phyloP scores from a whole-genome alignment of 2,797 vertebrate genomes.

The Scolopax bukidnonensis region DNA sequence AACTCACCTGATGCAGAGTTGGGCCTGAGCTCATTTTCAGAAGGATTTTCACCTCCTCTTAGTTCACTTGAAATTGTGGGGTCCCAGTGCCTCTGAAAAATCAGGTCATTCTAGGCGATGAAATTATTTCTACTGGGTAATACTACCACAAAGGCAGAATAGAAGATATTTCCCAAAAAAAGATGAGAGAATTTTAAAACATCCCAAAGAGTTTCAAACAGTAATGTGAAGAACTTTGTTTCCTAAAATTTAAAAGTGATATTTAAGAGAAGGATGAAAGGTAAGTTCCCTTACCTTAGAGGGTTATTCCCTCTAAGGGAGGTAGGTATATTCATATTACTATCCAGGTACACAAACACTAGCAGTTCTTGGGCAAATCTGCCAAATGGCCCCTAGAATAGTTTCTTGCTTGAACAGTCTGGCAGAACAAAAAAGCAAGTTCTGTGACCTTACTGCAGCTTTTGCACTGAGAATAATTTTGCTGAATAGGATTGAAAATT shows the following conservation, averaged over 20 bases:
- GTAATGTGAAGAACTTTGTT: neutral
- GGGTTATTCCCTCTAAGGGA: neutral
- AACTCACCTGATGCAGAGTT: neutral
- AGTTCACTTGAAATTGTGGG: neutral
- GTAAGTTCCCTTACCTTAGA: neutral
- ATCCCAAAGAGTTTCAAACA: neutral
- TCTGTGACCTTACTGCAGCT: neutral
- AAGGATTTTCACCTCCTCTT: neutral
- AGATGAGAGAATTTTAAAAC: neutral
- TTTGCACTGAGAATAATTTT: constrained; percentile 46
- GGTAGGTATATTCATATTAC: neutral
- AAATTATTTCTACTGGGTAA: neutral
- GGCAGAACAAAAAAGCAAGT: neutral
- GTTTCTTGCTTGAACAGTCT: neutral
- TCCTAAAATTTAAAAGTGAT: neutral
- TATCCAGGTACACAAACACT: neutral
- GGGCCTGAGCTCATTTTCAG: neutral
- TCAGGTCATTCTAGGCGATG: neutral
- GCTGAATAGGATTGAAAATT: constrained; percentile 54
- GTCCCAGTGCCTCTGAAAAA: neutral
- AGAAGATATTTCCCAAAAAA: neutral
- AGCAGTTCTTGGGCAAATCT: neutral
- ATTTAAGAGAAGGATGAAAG: neutral
- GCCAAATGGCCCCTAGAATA: neutral
- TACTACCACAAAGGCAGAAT: neutral